Evolutionary conservation across 2,888 invertebrate species (phyloP).

Genomic region (Pasiphila rectangulata): DNA sequence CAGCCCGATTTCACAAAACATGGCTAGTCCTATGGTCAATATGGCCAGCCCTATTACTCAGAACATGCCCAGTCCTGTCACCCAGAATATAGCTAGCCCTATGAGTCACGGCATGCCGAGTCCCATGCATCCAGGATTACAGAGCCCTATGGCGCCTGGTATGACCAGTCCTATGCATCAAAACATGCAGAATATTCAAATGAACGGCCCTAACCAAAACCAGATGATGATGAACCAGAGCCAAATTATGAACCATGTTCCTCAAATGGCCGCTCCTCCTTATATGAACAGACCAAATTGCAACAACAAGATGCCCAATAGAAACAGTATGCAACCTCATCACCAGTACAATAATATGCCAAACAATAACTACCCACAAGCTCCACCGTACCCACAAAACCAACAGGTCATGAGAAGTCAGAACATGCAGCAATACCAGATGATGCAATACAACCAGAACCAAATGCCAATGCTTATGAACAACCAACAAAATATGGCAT

Average conservation of each 20-base stretch:
- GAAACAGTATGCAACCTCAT: conserved; percentile 39
- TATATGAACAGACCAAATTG: conserved; percentile 59
- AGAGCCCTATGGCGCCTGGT: conserved; percentile 69
- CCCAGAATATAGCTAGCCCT: conserved; percentile 66
- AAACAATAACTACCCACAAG: conserved; percentile 61
- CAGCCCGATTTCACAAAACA: conserved; percentile 60
- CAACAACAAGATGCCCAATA: conserved; percentile 56
- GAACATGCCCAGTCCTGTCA: conserved; percentile 63
- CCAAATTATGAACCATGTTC: conserved; percentile 47
- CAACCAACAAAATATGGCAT: conserved; percentile 55
- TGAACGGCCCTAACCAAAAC: conserved; percentile 61
- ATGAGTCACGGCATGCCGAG: conserved; percentile 73
- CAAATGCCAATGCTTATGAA: conserved; percentile 56
- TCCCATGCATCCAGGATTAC: conserved; percentile 69
- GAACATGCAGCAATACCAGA: conserved; percentile 65
- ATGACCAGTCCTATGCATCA: conserved; percentile 69
- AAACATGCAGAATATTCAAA: conserved; percentile 65
- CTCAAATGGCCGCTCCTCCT: conserved; percentile 45
- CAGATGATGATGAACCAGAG: conserved; percentile 55
- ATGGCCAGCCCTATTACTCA: conserved; percentile 58
- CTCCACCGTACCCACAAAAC: conserved; percentile 61
- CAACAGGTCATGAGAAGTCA: conserved; percentile 60
- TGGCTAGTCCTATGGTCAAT: conserved; percentile 64
- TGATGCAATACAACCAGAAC: conserved; percentile 65
- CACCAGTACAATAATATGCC: conserved; percentile 42